Evolutionary conservation across 2,113 vertebrate genomes (phyloP).

Genomic region (Morone chrysops): DNA sequence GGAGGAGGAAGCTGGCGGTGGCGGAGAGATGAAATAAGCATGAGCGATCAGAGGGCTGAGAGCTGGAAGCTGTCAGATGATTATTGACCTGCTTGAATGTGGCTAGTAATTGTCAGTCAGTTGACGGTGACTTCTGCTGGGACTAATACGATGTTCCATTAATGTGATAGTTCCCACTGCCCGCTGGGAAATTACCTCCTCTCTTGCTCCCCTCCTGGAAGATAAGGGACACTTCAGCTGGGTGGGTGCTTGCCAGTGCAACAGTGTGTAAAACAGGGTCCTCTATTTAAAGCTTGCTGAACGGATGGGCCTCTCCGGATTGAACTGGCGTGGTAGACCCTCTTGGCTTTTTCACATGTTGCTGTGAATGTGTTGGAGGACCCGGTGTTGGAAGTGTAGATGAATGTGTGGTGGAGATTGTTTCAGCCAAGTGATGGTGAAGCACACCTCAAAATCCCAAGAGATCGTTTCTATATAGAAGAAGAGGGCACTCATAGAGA

Average conservation of each 20-base stretch:
- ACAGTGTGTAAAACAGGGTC: conserved; percentile 46
- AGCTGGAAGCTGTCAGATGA: conserved; percentile 30
- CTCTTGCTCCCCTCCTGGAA: conserved; percentile 37
- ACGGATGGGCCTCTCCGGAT: conserved; percentile 11
- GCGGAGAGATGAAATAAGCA: conserved; percentile 1
- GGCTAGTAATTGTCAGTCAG: conserved; percentile 45
- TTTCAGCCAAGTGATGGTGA: neutral
- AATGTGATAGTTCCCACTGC: conserved; percentile 31
- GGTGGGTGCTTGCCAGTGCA: conserved; percentile 26
- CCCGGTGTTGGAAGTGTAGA: neutral
- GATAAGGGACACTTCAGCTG: conserved; percentile 52
- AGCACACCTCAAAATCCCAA: conserved; percentile 15
- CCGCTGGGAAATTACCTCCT: conserved; percentile 66
- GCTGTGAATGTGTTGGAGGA: conserved; percentile 17
- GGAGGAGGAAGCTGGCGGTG: neutral
- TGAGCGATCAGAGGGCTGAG: conserved; percentile 15
- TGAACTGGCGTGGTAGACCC: neutral
- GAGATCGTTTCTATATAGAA: neutral
- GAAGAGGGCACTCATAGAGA: conserved; percentile 16
- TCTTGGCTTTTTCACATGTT: conserved; percentile 5
- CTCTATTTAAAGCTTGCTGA: conserved; percentile 41
- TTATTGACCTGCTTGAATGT: conserved; percentile 48
- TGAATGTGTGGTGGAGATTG: neutral
- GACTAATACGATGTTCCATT: conserved; percentile 7
- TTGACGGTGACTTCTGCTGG: conserved; percentile 24